Evolutionary conservation across 2,797 vertebrate species (phyloP).

Genomic region (Poeciliopsis infans): DNA sequence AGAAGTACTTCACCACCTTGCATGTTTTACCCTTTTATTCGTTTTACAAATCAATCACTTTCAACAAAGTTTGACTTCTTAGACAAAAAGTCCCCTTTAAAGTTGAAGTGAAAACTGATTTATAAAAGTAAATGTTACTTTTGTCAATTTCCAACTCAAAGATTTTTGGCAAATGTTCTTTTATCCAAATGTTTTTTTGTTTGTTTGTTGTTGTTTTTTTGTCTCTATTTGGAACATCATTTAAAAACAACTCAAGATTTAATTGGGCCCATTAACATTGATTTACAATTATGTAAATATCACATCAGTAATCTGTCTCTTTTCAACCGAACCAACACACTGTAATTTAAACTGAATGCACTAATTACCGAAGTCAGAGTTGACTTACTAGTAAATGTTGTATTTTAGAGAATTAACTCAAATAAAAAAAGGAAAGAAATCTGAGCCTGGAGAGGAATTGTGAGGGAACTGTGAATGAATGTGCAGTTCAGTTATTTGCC

Average conservation of each 20-base stretch:
- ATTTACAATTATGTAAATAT: not conserved
- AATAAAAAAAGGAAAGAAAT: not conserved
- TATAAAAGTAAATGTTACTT: not conserved
- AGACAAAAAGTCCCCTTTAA: too few relatives aligned
- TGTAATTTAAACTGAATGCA: not conserved
- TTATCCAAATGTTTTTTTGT: not conserved
- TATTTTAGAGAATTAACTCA: not conserved
- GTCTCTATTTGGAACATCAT: not conserved
- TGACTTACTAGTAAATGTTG: not conserved
- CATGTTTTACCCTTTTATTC: too few relatives aligned
- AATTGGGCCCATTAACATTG: not conserved
- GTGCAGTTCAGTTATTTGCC: not conserved
- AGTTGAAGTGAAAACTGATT: too few relatives aligned
- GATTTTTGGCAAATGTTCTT: not conserved
- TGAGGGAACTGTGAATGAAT: not conserved
- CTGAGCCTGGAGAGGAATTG: not conserved
- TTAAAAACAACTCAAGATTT: not conserved
- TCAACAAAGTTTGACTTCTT: too few relatives aligned
- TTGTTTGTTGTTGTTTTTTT: accelerated
- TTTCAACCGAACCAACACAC: not conserved
- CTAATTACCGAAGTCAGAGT: not conserved
- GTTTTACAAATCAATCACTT: too few relatives aligned
- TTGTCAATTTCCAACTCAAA: not conserved
- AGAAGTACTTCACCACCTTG: too few relatives aligned
- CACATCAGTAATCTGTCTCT: not conserved